Base-by-base conservation (phyloP, 2,113 vertebrate genomes). In the Sturnus vulgaris region DNA sequence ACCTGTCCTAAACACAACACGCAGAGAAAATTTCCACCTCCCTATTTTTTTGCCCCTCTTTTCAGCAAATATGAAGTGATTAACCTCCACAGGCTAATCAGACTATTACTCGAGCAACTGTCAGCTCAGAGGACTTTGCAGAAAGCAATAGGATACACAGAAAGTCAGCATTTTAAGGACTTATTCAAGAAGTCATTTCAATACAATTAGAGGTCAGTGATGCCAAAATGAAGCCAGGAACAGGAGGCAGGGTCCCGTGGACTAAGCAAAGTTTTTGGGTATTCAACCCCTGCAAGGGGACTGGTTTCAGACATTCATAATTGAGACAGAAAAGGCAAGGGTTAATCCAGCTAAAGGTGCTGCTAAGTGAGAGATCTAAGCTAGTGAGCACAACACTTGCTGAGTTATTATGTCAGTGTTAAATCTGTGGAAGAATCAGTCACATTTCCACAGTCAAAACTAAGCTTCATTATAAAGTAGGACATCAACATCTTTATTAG, bases 401-500 rank as follows among this genome's bases (percentile, higher is more conserved):
- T 56, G 15, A 70, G 35, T 86, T 75, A 56, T 17, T 40, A 59
- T n/a, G 40, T 60, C 56, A 75, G 44, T 4, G 1, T 72, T 87
- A 91, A 84, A 84, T 93, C 28, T 66, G 21, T 75, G 52, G 64
- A 70, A 86, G 31, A 84, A 75, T 92, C 49, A 90, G 60, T 46
- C 49, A 68, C 46, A 33, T 82, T 92, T 82, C 18, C 37, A 68
- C 37, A 92, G n/a, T 71, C 65, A 82, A 95, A 93, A 93, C 40
- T 82, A 83, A 93, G 20, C 46, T 60, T 70, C 60, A 25, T 89
- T 68, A 82, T 60, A 64, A 95, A 89, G 65, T 19, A 93, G 69
- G 49, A 68, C 53, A 79, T 66, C 72, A 87, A 93, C 49, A 86
- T 65, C 88, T 96, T 89, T 53, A 88, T 89, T 87, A 92, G 65